Percentiles rank a stretch among this genome's conserved stretches.
Conservation (phyloP, 2,888 invertebrate genomes). For the Aporophyla nigra region DNA sequence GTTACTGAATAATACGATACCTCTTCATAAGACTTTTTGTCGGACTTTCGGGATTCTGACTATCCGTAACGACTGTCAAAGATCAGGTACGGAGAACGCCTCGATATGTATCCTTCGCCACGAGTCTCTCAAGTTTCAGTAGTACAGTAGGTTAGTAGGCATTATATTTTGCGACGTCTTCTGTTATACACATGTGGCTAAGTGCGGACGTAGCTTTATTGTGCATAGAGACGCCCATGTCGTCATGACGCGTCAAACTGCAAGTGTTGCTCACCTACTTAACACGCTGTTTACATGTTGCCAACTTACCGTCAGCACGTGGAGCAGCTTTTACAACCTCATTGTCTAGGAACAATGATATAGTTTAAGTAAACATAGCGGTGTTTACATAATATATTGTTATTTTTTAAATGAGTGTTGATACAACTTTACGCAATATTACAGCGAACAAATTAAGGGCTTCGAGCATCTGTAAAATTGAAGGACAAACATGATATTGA, state of each 20-base stretch:
- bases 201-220: slow-evolving; percentile 3
- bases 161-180: background rate
- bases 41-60: background rate
- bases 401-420: slow-evolving; percentile 31
- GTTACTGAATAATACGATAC: background rate
- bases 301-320: slow-evolving; percentile 54
- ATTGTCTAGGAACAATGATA: slow-evolving; percentile 62
- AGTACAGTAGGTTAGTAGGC: background rate
- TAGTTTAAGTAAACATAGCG: slow-evolving; percentile 46
- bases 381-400: slow-evolving; percentile 50
- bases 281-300: slow-evolving; percentile 48
- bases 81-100: background rate
- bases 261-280: slow-evolving; percentile 34
- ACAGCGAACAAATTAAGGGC: background rate
- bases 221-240: slow-evolving; percentile 1
- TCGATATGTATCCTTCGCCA: too few species aligned
- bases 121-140: too few species aligned
- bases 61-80: background rate
- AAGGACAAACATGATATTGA: background rate
- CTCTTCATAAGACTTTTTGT: too few species aligned
- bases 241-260: slow-evolving; percentile 21
- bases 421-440: slow-evolving; percentile 13
- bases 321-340: slow-evolving; percentile 51
- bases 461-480: slow-evolving; percentile 8
- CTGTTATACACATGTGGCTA: background rate